phyloP scores from a whole-genome alignment of 2,113 vertebrate species.

The Lagenorhynchus albirostris region DNA sequence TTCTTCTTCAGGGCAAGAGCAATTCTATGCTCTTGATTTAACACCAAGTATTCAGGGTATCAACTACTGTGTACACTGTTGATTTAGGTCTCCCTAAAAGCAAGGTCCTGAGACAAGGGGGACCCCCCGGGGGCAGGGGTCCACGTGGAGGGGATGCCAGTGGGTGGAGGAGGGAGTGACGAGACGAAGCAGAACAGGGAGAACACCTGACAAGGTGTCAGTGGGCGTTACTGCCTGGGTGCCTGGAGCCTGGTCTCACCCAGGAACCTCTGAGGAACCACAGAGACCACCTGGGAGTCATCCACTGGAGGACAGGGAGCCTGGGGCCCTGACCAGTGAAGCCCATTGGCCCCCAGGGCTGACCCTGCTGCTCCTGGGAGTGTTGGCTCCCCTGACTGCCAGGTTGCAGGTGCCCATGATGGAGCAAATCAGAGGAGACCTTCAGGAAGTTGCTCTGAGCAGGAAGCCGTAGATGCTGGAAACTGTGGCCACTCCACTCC shows the following conservation, averaged over 20 bases:
- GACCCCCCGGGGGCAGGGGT: background rate
- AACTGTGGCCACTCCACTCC: background rate
- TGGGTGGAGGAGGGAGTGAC: background rate
- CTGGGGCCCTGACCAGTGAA: background rate
- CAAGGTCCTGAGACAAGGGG: background rate
- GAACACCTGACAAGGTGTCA: background rate
- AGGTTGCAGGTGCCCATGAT: background rate
- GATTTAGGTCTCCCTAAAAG: background rate
- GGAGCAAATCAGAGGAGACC: background rate
- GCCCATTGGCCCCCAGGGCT: too few species aligned
- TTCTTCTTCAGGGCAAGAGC: background rate
- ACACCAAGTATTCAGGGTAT: background rate
- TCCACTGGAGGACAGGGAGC: background rate
- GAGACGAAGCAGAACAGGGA: background rate
- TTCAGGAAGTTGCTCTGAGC: background rate
- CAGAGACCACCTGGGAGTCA: background rate
- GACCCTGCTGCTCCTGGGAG: background rate
- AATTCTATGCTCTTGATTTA: background rate
- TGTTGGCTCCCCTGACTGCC: background rate
- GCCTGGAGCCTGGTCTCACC: fast-evolving
- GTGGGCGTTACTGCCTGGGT: background rate
- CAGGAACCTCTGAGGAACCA: background rate
- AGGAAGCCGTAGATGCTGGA: background rate
- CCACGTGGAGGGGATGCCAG: background rate
- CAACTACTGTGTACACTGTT: background rate